These are phyloP conservation scores for Phacellophora camtschatica DNA, from an alignment of 30 jellyfish, hydroid and myxozoan genomes.

Conservation along the genomic window DNA sequence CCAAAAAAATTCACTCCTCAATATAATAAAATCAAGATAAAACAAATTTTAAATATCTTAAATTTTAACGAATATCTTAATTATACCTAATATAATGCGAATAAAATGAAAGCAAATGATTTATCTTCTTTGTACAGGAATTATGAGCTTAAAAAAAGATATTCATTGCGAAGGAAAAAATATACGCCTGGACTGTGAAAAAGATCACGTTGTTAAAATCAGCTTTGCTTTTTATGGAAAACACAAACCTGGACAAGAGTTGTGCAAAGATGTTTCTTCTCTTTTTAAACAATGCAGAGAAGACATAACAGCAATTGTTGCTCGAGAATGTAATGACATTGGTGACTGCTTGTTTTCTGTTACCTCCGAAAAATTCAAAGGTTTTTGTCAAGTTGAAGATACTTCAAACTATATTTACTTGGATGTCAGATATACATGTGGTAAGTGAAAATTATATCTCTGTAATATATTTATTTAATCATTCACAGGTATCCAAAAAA, in stretches of 20 bases:
- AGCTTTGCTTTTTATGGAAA: constrained; percentile 74
- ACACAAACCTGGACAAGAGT: constrained; percentile 76
- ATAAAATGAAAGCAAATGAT: too few species aligned
- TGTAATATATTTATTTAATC: too few species aligned
- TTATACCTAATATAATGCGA: too few species aligned
- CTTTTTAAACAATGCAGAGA: constrained; percentile 57
- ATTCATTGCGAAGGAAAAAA: constrained; percentile 79
- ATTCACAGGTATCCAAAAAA: too few species aligned
- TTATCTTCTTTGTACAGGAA: constrained; percentile 12
- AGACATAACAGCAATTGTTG: constrained; percentile 51
- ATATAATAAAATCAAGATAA: too few species aligned
- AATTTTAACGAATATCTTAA: too few species aligned
- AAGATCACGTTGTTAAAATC: constrained; percentile 35
- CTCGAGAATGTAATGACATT: constrained; percentile 50
- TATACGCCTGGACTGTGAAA: constrained; percentile 71
- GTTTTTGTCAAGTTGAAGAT: constrained; percentile 52
- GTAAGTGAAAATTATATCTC: too few species aligned
- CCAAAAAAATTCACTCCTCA: too few species aligned
- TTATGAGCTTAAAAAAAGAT: constrained; percentile 16
- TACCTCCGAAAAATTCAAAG: constrained; percentile 24
- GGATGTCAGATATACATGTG: constrained; percentile 76
- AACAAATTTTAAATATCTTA: too few species aligned
- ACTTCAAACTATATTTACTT: constrained; percentile 55
- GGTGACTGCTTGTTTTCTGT: constrained; percentile 50
- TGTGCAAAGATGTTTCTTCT: constrained; percentile 55